Evolutionary conservation across 2,113 vertebrate species (phyloP), one percentile per base, ranked within the genome.

Genomic region (Orthonyx spaldingii): DNA sequence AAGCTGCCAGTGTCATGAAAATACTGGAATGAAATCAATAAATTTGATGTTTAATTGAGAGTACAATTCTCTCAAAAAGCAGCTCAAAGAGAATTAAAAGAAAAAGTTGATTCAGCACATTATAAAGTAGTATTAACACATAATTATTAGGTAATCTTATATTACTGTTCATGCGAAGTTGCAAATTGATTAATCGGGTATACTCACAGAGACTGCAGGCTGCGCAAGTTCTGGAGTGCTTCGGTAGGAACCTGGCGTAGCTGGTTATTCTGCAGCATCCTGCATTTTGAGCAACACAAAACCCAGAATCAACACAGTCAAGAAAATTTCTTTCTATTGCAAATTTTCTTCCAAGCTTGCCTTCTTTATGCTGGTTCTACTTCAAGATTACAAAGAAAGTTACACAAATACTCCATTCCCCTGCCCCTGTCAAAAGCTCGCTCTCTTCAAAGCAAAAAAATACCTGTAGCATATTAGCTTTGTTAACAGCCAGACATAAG

Each of bases 181-280:
- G 41, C 39, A 41, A 26, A 70, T 12, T 81, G 65, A 53, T 71
- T 81, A 69, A 74, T 81, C 49, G 61, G 42, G 24, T 44, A 28
- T 97, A 98, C 99, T 99, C 97, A 99, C 99, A 99, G 97, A 13
- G 99, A 99, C 89, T 99, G 99, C 65, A 99, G 98, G 93, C 98
- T 98, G 94, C 94, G 98, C 81, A 99, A 95, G 94, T 98, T 98
- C 96, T 98, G 98, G 12, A 99, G 98, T 3, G 98, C 99, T 95
- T 99, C 98, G 0, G 93, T 96, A 30, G 99, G 99, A 46, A 99
- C 98, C 72, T 98, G 98, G 24, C 87, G 98, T 74, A 99, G 97
- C 65, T 98, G 98, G 97, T 99, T 99, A 94, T 99, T 99, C 97
- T 99, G 99, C 64, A 99, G 98, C 99, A 99, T 99, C 77, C 99